phyloP scores from a whole-genome alignment of 2,888 invertebrate genomes.

The Halictus ligatus region DNA sequence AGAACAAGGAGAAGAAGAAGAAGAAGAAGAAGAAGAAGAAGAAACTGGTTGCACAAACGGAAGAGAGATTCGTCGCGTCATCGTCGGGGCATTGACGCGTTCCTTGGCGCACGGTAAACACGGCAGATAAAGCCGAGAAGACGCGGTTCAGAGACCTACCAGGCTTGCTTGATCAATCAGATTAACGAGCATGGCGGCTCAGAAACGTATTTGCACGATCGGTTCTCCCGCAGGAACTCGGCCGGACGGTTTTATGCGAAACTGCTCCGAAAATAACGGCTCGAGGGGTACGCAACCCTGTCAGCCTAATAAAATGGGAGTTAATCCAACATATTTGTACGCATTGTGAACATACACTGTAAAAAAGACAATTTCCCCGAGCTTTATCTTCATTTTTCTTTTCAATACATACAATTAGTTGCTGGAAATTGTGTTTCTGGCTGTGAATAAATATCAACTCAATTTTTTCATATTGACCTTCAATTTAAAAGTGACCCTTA shows the following conservation, averaged over 20 bases:
- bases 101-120: conserved; percentile 29
- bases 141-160: conserved; percentile 22
- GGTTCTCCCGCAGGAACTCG: not conserved
- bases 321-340: too few relatives aligned
- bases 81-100: conserved; percentile 40
- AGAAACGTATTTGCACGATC: not conserved
- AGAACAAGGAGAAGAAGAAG: not conserved
- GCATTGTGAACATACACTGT: too few relatives aligned
- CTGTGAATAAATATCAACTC: too few relatives aligned
- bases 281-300: not conserved
- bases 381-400: too few relatives aligned
- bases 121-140: conserved; percentile 12
- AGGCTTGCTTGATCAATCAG: conserved; percentile 5
- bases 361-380: too few relatives aligned
- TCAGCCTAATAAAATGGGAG: too few relatives aligned
- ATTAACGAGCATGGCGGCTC: not conserved
- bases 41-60: conserved; percentile 27
- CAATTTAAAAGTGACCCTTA: too few relatives aligned
- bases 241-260: not conserved
- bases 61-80: conserved; percentile 9
- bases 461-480: too few relatives aligned
- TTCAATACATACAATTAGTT: too few relatives aligned
- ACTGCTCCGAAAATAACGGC: not conserved
- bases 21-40: not conserved
- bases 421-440: too few relatives aligned